Base-by-base conservation (phyloP, 92 coral and sea anemone species). In the Galaxea fascicularis region DNA sequence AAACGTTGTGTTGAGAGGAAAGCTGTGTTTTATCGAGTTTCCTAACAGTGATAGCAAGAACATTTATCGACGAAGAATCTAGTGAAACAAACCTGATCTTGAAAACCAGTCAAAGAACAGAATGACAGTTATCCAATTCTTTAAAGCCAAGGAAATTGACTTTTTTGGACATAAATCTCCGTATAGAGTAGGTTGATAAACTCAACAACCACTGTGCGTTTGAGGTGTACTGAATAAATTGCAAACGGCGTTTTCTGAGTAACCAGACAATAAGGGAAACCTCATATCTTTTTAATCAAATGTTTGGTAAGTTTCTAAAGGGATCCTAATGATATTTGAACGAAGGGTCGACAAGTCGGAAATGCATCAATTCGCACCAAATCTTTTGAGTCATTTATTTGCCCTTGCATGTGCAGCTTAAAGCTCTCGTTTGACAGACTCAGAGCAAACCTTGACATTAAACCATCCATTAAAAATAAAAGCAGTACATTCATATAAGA, bases 241-340 rank as follows among this genome's bases (percentile, higher is more conserved):
- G 39, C 22, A 60, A 31, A 75, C 9, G 26, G 45, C 22, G 39
- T 46, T 71, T 45, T 24, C 12, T 21, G 0, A 5, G 12, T 16
- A 41, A 71, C 2, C 16, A 15, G 52, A 4, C 69, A 30, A 6
- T 0, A 57, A 11, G 56, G 24, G 35, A 57, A 76, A 76, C 54
- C 59, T 76, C 80, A 76, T 56, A 41, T 56, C 67, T 60, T 49
- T 22, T 24, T 58, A 76, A 60, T 76, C 47, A 76, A 76, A 59
- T 69, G 17, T 31, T 39, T 52, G 35, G 41, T 39, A 76, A 22
- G 28, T 21, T 21, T 57, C 58, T 60, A 30, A 76, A 76, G 20
- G 30, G 80, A 76, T 58, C 8, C 31, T 57, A 39, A 76, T 76
- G 80, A 39, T 13, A 15, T 59, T 59, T 30, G 15, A 59, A 41